These are phyloP conservation scores for Lagodon rhomboides DNA, from an alignment of 2,797 vertebrate species.

Conservation along the genomic window DNA sequence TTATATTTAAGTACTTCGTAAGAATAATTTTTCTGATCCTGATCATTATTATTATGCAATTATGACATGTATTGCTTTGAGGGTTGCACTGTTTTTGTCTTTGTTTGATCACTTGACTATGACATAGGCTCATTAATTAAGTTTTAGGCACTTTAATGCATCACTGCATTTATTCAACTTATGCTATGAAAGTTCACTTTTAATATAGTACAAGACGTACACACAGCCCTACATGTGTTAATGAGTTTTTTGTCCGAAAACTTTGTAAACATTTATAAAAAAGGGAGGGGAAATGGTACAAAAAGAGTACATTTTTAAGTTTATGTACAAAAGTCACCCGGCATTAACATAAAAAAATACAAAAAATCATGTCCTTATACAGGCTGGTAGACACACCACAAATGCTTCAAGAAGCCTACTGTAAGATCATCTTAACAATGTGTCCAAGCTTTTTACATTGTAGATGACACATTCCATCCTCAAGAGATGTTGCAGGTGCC, in stretches of 20 bases:
- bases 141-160: neutral
- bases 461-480: neutral
- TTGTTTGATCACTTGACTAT: neutral
- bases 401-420: neutral
- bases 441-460: neutral
- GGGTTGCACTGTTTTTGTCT: neutral
- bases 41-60: too few relatives aligned
- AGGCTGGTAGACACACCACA: neutral
- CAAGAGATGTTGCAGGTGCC: neutral
- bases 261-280: slow-evolving; percentile 4
- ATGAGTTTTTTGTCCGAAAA: neutral
- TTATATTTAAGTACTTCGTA: neutral
- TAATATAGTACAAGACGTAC: neutral
- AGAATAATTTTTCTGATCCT: neutral
- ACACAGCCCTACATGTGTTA: neutral
- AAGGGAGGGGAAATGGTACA: slow-evolving; percentile 1
- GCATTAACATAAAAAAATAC: slow-evolving; percentile 8
- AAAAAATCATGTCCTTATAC: neutral
- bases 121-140: neutral
- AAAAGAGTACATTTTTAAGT: neutral
- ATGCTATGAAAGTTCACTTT: neutral
- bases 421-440: neutral
- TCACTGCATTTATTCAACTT: too few relatives aligned
- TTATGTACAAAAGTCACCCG: slow-evolving; percentile 5
- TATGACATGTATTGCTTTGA: neutral